A percentile compares a stretch with the other conserved stretches of the same genome.
Conservation (phyloP, 2,888 invertebrate genomes). For the Conus canariensis region DNA sequence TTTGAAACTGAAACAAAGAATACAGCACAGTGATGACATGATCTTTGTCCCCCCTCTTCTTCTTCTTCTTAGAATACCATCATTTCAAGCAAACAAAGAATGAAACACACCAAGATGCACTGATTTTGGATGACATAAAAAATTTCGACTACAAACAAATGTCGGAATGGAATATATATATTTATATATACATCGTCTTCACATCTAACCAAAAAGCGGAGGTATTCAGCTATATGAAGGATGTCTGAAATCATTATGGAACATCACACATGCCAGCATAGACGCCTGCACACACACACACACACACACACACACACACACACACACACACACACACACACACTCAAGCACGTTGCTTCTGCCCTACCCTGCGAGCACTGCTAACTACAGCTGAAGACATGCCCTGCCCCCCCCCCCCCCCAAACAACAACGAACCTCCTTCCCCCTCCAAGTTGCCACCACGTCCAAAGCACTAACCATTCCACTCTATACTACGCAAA, state of each 20-base stretch:
- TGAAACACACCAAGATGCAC: neutral
- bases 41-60: too few species aligned
- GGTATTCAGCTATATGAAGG: neutral
- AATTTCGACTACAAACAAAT: neutral
- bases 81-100: neutral
- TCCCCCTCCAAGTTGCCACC: neutral
- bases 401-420: neutral
- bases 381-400: neutral
- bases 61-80: too few species aligned
- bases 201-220: neutral
- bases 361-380: neutral
- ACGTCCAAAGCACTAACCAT: too few species aligned
- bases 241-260: neutral
- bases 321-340: neutral
- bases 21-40: too few species aligned
- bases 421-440: neutral
- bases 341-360: neutral
- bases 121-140: neutral
- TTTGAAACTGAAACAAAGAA: too few species aligned
- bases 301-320: constrained; percentile 22
- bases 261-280: constrained; percentile 2
- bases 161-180: neutral
- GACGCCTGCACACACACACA: neutral
- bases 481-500: too few species aligned
- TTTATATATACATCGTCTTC: neutral